Evolutionary conservation across 2,888 invertebrate species (phyloP), one percentile per base, ranked within the genome.

Genomic region (Apodemia duryi): DNA sequence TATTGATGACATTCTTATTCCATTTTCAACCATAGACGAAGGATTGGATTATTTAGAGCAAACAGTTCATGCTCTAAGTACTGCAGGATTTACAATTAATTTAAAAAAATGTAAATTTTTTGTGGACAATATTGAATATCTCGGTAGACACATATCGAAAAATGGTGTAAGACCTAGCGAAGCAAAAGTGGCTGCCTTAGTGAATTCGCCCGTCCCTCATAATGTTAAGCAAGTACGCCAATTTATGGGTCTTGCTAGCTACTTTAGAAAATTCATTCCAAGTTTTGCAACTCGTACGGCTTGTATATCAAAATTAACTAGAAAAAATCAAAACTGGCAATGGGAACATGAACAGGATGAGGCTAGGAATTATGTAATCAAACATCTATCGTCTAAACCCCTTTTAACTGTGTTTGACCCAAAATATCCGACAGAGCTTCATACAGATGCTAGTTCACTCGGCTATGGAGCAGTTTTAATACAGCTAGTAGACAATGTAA

Each of bases 91-190:
- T 49, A 49, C 13, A n/a, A 49, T 13, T 6, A 49, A 49, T n/a
- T 5, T n/a, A n/a, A n/a, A 49, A 13, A 49, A 49, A n/a, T 49
- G n/a, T 49, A 49, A n/a, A n/a, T 49, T 49, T n/a, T 49, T 49
- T 49, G 46, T 49, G n/a, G 46, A 49, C n/a, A n/a, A 10, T 49
- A 49, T 49, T n/a, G 46, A 49, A 49, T 49, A 49, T 49, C n/a
- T 49, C 5, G 46, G 46, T 5, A 49, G n/a, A 5, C 13, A 49
- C 13, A 49, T 49, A 49, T 49, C 46, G 2, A 10, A 49, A 13
- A n/a, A 49, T 10, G 46, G 46, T n/a, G 46, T 49, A 49, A 49
- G 46, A 49, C 46, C 46, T n/a, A 49, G 46, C n/a, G n/a, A 49
- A n/a, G 1, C 46, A 2, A 49, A 49, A 49, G 46, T 49, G 1